These are phyloP conservation scores for Drosophila kanapiae DNA, from an alignment of 1,140 invertebrate species.

Conservation along the genomic window DNA sequence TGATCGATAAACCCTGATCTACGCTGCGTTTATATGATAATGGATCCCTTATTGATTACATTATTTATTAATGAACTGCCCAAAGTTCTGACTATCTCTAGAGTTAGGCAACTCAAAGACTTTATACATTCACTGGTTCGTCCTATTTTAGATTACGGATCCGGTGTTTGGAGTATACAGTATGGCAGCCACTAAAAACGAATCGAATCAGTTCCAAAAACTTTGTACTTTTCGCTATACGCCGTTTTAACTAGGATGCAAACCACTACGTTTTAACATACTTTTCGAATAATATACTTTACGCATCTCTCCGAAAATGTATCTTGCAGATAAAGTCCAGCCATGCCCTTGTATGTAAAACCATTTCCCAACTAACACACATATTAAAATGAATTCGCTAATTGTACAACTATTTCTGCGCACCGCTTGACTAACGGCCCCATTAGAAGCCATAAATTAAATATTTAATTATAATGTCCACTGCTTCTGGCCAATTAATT, in stretches of 20 bases:
- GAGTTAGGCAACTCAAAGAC: no score
- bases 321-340: neutral
- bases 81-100: no score
- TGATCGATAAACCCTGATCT: neutral
- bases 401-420: conserved; percentile 4
- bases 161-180: no score
- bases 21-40: neutral
- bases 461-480: conserved; percentile 77
- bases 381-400: neutral
- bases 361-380: neutral
- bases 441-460: conserved; percentile 76
- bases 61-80: no score
- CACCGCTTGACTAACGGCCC: conserved; percentile 33
- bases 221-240: no score
- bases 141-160: no score
- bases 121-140: no score
- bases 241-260: no score
- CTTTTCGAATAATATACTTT: neutral
- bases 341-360: no score
- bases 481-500: conserved; percentile 73
- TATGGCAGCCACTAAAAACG: no score
- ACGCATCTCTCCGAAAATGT: neutral
- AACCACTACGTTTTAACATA: neutral
- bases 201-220: no score
- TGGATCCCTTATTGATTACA: no score